Base-by-base conservation (phyloP, 2,797 vertebrate species). In the Scolopax rusticola region DNA sequence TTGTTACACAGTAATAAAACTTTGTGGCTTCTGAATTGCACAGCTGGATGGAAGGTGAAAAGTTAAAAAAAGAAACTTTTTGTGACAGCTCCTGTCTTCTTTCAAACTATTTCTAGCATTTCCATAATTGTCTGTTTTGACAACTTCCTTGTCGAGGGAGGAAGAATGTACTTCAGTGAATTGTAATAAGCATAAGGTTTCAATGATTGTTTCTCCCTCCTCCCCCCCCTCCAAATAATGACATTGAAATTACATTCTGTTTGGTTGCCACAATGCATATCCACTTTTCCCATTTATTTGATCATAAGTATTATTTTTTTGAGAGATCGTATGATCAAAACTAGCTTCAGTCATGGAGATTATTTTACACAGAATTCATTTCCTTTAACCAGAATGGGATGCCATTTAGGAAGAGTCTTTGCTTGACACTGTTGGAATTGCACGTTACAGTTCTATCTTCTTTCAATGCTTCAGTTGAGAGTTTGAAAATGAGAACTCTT, bases 61-160 rank as follows among this genome's bases (percentile, higher is more conserved):
- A 93, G 36, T 94, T 96, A 90, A 94, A 96, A 95, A 68, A 77
- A 71, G 41, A 91, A 97, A 36, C 32, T 83, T 96, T 94, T 89
- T 76, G 13, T 97, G 93, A 95, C 87, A 93, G 74, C 3, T 70
- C 65, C 73, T 95, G 25, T 96, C 50, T 96, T 96, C 48, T 96
- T 97, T 96, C 77, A 75, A 33, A 97, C 77, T 95, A 38, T 96
- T 97, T 97, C 81, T 91, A 89, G 63, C 87, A 90, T 97, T 96
- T 96, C 78, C 92, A 45, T 95, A 97, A 97, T 97, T 95, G 84
- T 32, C 84, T 96, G 82, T 97, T 98, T 96, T 97, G 96, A 97
- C 96, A 97, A 68, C 74, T 53, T 94, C 38, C 83, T 77, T 95
- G 94, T 96, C 95, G 96, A 89, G 67, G 32, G 43, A 71, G 54